Conservation (phyloP, 2,113 vertebrate genomes). For the Sus scrofa region T2T-Sscrofa CM000819.6:48344001-48344500, state of each 20-base stretch:
- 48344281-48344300: neutral
- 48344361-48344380: neutral
- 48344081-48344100: neutral
- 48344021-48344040: too few species aligned
- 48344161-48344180: neutral
- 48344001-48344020: too few species aligned
- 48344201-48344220: neutral
- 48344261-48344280: neutral
- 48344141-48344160: constrained; percentile 6
- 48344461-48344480: neutral
- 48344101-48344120: neutral
- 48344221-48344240: neutral
- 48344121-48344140: neutral
- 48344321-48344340: neutral
- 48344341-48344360: neutral
- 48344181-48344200: neutral
- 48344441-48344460: neutral
- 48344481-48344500: neutral
- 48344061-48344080: neutral
- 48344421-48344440: neutral
- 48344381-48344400: neutral
- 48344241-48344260: neutral
- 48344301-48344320: neutral
- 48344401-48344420: neutral
- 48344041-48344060: too few species aligned